A percentile compares a stretch with the other conserved stretches of the same genome.
These are phyloP conservation scores for Zele albiditarsus DNA, from an alignment of 2,888 invertebrate genomes.

Conservation along the genomic window DNA sequence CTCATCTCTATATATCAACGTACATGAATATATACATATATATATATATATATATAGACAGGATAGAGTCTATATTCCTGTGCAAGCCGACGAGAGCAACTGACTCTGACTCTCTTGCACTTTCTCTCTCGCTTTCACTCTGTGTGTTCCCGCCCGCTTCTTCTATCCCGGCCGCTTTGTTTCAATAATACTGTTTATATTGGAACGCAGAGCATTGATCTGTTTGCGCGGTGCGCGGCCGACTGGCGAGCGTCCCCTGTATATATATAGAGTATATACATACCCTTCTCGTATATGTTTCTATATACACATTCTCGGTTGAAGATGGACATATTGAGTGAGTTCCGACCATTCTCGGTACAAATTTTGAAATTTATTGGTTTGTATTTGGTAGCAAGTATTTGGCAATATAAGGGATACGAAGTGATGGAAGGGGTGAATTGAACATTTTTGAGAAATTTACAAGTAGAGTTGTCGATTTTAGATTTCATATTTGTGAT, in stretches of 20 bases:
- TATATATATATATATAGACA: background rate
- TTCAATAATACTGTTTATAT: slow-evolving; percentile 73
- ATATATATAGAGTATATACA: slow-evolving; percentile 24
- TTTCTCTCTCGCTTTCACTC: slow-evolving; percentile 11
- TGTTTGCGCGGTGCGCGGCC: slow-evolving; percentile 69
- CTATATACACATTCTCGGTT: background rate
- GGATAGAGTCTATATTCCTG: background rate
- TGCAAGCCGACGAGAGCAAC: slow-evolving; percentile 37
- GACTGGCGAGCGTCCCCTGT: slow-evolving; percentile 48
- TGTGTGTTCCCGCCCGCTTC: slow-evolving; percentile 47
- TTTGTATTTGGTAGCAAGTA: background rate
- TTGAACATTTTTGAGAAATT: too few relatives aligned
- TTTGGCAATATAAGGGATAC: too few relatives aligned
- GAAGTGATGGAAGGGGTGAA: too few relatives aligned
- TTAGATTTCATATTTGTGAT: too few relatives aligned
- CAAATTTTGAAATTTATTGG: background rate
- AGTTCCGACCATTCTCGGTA: slow-evolving; percentile 46
- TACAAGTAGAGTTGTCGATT: too few relatives aligned
- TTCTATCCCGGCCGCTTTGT: slow-evolving; percentile 69
- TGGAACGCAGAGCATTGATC: slow-evolving; percentile 73
- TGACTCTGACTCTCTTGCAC: slow-evolving; percentile 22
- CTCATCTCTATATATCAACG: slow-evolving; percentile 16
- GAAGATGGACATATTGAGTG: slow-evolving; percentile 70
- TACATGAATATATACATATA: background rate
- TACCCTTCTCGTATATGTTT: slow-evolving; percentile 50